phyloP scores from a whole-genome alignment of 2,888 invertebrate genomes.

The Caenorhabditis uteleia region DNA sequence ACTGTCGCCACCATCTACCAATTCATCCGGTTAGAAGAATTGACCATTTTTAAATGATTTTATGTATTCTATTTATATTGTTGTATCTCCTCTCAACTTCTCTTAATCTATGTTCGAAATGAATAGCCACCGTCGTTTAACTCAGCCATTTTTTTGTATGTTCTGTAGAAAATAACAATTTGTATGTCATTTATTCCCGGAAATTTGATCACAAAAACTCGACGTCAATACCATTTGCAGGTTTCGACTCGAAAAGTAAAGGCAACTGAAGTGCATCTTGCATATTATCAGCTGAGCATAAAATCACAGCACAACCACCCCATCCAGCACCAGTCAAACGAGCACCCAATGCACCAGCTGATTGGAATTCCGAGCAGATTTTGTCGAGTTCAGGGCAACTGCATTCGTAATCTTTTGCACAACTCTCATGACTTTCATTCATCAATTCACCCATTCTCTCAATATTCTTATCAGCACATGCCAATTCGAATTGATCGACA shows the following conservation, averaged over 20 bases:
- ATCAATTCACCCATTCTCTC: slow-evolving; percentile 79
- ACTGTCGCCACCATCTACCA: too few relatives aligned
- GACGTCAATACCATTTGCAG: slow-evolving; percentile 40
- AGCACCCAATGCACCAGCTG: slow-evolving; percentile 79
- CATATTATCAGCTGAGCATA: slow-evolving; percentile 71
- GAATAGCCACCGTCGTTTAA: too few relatives aligned
- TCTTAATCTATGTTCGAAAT: too few relatives aligned
- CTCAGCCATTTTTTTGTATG: background rate
- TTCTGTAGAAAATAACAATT: too few relatives aligned
- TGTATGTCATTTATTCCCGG: slow-evolving; percentile 1
- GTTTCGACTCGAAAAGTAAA: slow-evolving; percentile 46
- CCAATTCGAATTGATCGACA: slow-evolving; percentile 80
- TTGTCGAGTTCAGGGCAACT: slow-evolving; percentile 85
- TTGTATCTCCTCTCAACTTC: too few relatives aligned
- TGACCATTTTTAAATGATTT: too few relatives aligned
- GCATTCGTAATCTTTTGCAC: slow-evolving; percentile 80
- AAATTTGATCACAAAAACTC: slow-evolving; percentile 11
- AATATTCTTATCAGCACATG: slow-evolving; percentile 72
- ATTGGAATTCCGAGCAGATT: slow-evolving; percentile 11
- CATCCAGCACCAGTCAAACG: slow-evolving; percentile 79
- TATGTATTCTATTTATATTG: background rate
- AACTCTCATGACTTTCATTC: slow-evolving; percentile 86
- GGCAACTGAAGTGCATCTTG: slow-evolving; percentile 16
- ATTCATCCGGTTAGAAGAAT: too few relatives aligned
- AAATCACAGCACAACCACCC: slow-evolving; percentile 91